Evolutionary conservation across 2,797 vertebrate genomes (phyloP), one percentile per base, ranked within the genome.

Genomic region (Sebastes hopkinsi): DNA sequence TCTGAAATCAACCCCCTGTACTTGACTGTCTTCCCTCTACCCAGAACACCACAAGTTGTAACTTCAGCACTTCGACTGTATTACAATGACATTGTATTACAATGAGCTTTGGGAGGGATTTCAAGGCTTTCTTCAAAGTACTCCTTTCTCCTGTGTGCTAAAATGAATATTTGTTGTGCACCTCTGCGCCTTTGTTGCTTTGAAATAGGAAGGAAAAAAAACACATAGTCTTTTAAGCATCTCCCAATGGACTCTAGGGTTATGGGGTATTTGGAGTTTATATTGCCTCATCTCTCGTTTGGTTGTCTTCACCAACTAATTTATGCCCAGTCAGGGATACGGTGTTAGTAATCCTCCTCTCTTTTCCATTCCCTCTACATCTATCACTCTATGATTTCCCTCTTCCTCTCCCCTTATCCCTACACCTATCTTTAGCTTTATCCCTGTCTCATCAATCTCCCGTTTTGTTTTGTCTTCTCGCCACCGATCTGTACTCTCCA

Each of bases 271-370:
- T 76, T 82, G 56, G 80, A 89, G 83, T 92, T 89, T 73, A 88
- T 86, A 79, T 84, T 61, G 71, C 77, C 23, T 78, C n/a, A 42
- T 86, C 46, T 85, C 36, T 74, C 32, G 20, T 84, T 80, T 68
- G 64, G 72, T 75, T 75, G 69, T 79, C 79, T 81, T 54, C 56
- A 27, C 60, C 58, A 32, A 18, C 59, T 89, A 88, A 92, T 92
- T 83, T 85, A 90, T 89, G 89, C 86, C 82, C 70, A 22, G 82
- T 87, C 87, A 90, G 83, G 84, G 65, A 85, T 83, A 70, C 61
- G 70, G 74, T 83, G 13, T 56, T 30, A 3, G 67, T 86, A 84
- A 82, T 88, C 81, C 75, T 77, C 55, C 54, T 59, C 54, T 80
- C 10, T 59, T 75, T 77, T 65, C 14, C 5, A 67, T 80, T 66